Percentiles rank a stretch among this genome's conserved stretches.
These are phyloP conservation scores for Heliconius nattereri DNA, from an alignment of 1,140 invertebrate genomes.

Conservation along the genomic window DNA sequence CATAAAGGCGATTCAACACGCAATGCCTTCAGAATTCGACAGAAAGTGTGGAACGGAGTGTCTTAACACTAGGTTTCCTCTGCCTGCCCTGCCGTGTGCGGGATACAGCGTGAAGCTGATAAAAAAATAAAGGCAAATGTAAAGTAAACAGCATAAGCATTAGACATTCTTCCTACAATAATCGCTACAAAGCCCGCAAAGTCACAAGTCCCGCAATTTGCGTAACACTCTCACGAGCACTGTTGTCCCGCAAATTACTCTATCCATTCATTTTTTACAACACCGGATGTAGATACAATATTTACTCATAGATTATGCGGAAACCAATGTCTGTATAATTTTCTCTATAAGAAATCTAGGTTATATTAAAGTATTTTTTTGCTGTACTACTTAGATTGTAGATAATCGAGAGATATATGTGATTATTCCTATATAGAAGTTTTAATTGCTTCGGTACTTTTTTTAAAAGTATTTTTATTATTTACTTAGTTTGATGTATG, in stretches of 20 bases:
- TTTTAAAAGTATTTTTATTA: neutral
- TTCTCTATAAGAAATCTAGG: conserved; percentile 6
- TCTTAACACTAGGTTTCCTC: too few species aligned
- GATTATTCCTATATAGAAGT: neutral
- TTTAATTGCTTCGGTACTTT: neutral
- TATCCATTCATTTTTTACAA: conserved; percentile 28
- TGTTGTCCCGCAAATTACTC: conserved; percentile 21
- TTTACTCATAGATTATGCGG: conserved; percentile 17
- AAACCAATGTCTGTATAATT: neutral
- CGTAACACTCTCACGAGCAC: conserved; percentile 16
- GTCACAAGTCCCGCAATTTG: conserved; percentile 13
- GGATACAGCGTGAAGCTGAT: too few species aligned
- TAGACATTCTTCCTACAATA: neutral
- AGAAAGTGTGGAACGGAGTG: too few species aligned
- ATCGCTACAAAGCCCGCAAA: neutral
- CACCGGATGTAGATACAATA: conserved; percentile 18
- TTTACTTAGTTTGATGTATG: neutral
- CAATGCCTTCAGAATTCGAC: too few species aligned
- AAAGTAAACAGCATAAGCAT: neutral
- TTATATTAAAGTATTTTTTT: conserved; percentile 3
- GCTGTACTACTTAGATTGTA: neutral
- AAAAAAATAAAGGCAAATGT: too few species aligned
- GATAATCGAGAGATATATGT: neutral
- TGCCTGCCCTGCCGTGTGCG: too few species aligned
- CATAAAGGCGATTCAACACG: too few species aligned